Evolutionary conservation across 1,140 invertebrate genomes (phyloP), one percentile per base, ranked within the genome.

Genomic region (Cyclargus thomasi): DNA sequence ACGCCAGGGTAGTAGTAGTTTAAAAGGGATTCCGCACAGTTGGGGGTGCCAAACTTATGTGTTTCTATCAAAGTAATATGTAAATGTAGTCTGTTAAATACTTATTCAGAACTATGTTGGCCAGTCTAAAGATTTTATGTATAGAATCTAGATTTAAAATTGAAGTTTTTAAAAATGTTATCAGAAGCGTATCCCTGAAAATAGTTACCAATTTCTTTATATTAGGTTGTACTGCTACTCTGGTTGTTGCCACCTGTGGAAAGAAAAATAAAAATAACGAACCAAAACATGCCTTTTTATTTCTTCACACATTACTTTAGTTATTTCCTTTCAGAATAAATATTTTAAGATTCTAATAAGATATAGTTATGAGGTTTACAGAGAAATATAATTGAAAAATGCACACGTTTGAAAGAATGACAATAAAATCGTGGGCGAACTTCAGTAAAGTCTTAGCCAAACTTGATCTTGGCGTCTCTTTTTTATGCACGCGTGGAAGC

Each of bases 161-260:
- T 47, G 3, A 29, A 17, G 7, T 4, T 53, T 20, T 17, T 0
- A 8, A 68, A 14, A 67, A 71, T 65, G 57, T 68, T 70, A 47
- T 78, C 81, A 83, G 77, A 81, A 82, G 80, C 87, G 80, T 86
- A 83, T 88, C 86, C 88, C 88, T 88, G 84, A 88, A 81, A 88
- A 88, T 88, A 90, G 88, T 90, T 90, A 90, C 88, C 88, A 90
- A 86, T 85, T 86, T 85, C 79, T 77, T 85, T 81, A 85, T 71
- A 75, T 89, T 88, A 90, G 80, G 77, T 83, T 86, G 77, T 88
- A 82, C 86, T 88, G 79, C 86, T 88, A 86, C 88, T 90, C 86
- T 88, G 88, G 86, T 83, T 76, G 83, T 88, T 88, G 87, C 85
- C 86, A 87, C 76, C 79, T 82, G 72, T 88, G 87, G 82, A 80